Conservation (phyloP, 1,140 invertebrate species). For the Atopsyche davidsoni region DNA sequence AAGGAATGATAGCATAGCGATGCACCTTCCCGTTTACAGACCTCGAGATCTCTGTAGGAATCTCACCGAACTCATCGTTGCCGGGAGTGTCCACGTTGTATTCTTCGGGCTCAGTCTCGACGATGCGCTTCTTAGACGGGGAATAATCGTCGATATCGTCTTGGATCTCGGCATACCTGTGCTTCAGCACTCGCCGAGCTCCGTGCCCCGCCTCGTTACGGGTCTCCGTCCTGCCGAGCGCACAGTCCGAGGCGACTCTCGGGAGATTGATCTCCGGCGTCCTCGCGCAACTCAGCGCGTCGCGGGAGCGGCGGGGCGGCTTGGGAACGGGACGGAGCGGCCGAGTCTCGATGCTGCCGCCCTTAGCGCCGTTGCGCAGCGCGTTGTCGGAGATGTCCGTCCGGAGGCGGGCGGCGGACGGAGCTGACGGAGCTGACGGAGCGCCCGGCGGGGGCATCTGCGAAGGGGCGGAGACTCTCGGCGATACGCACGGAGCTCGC, state of each 20-base stretch:
- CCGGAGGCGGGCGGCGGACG: conserved; percentile 34
- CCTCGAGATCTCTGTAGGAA: conserved; percentile 54
- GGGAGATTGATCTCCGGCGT: no score
- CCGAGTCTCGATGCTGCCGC: conserved; percentile 32
- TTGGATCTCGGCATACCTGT: conserved; percentile 49
- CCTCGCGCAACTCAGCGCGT: no score
- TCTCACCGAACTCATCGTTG: conserved; percentile 50
- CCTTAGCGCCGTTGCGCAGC: conserved; percentile 37
- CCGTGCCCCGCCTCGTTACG: not conserved
- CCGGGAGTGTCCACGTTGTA: conserved; percentile 53
- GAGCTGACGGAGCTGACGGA: conserved; percentile 38
- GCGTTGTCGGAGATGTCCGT: conserved; percentile 49
- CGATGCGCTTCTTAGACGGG: conserved; percentile 49
- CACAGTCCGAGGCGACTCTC: no score
- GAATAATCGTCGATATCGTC: conserved; percentile 52
- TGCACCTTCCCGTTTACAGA: conserved; percentile 53
- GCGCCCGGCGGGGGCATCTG: conserved; percentile 41
- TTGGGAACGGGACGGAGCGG: not conserved
- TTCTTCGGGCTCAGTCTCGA: conserved; percentile 52
- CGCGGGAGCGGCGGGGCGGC: no score
- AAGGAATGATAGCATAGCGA: conserved; percentile 56
- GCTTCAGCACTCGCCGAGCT: conserved; percentile 27
- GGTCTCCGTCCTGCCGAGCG: not conserved
- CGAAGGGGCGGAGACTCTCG: conserved; percentile 33
- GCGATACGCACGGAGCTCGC: conserved; percentile 37